Conservation (phyloP, 1,140 invertebrate species). For the Drosophila nikananu region DNA sequence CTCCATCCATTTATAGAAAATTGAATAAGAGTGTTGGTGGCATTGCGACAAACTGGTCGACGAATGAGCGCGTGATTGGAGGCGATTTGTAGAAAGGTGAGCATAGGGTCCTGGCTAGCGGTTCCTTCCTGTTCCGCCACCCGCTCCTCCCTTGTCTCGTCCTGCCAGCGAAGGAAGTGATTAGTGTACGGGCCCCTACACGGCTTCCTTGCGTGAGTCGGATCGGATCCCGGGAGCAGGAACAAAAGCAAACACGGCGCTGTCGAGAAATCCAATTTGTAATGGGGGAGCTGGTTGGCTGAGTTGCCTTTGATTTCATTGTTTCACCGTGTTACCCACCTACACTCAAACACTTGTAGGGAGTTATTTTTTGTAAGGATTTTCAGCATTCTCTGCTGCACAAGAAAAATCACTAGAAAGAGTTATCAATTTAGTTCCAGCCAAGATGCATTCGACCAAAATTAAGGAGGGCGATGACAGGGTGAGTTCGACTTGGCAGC, state of each 20-base stretch:
- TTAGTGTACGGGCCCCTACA: slow-evolving; percentile 53
- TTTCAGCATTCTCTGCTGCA: slow-evolving; percentile 23
- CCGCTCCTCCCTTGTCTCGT: too few relatives aligned
- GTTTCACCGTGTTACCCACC: slow-evolving; percentile 33
- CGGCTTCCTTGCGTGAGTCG: slow-evolving; percentile 36
- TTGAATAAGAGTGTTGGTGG: slow-evolving; percentile 80
- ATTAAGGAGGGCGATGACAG: slow-evolving; percentile 73
- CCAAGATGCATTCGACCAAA: slow-evolving; percentile 68
- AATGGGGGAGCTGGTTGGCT: slow-evolving; percentile 33
- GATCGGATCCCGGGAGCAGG: slow-evolving; percentile 23
- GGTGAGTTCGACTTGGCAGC: slow-evolving; percentile 43
- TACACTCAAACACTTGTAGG: slow-evolving; percentile 9
- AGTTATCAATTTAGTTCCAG: slow-evolving; percentile 31
- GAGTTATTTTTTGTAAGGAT: slow-evolving; percentile 29
- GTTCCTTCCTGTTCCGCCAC: slow-evolving; percentile 19
- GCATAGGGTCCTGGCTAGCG: slow-evolving; percentile 27
- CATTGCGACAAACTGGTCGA: slow-evolving; percentile 77
- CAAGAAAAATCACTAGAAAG: slow-evolving; percentile 32
- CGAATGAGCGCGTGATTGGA: slow-evolving; percentile 80
- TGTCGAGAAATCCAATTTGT: slow-evolving; percentile 68
- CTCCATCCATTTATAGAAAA: slow-evolving; percentile 73
- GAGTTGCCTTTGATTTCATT: slow-evolving; percentile 53
- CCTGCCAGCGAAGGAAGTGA: slow-evolving; percentile 62
- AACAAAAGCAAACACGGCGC: slow-evolving; percentile 63
- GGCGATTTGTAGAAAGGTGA: slow-evolving; percentile 59